These are phyloP conservation scores for Hermatobates lingyangjiaoensis DNA, from an alignment of 1,140 invertebrate genomes.

Conservation along the genomic window DNA sequence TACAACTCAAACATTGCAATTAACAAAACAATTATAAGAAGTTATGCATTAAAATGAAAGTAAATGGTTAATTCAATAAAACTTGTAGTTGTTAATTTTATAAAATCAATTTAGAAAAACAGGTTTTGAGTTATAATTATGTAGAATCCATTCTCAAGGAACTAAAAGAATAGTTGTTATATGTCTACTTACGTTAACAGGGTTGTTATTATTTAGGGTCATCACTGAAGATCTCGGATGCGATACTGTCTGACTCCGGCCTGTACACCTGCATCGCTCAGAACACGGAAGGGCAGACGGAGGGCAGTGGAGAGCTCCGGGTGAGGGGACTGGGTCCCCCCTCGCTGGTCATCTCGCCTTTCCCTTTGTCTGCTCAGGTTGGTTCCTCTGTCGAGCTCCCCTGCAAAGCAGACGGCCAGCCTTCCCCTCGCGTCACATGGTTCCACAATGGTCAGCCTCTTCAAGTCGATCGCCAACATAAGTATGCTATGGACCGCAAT, in stretches of 20 bases:
- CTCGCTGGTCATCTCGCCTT: constrained; percentile 44
- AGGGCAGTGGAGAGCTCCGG: constrained; percentile 41
- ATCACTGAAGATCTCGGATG: constrained; percentile 41
- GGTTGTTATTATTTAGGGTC: too few relatives aligned
- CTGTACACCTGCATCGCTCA: constrained; percentile 62
- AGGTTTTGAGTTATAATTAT: too few relatives aligned
- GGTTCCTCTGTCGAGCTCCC: constrained; percentile 57
- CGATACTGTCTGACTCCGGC: constrained; percentile 45
- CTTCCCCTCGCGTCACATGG: constrained; percentile 52
- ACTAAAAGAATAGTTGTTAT: too few relatives aligned
- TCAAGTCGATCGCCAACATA: constrained; percentile 21
- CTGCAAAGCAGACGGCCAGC: constrained; percentile 62
- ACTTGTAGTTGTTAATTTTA: too few relatives aligned
- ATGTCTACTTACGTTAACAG: too few relatives aligned
- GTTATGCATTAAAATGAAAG: too few relatives aligned
- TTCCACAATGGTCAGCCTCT: constrained; percentile 50
- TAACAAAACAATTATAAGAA: too few relatives aligned
- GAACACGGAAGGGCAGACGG: constrained; percentile 47
- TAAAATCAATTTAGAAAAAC: too few relatives aligned
- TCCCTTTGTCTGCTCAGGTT: constrained; percentile 46
- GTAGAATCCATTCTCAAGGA: too few relatives aligned
- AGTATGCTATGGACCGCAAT: constrained; percentile 9
- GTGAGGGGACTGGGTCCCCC: constrained; percentile 32
- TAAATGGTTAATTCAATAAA: too few relatives aligned
- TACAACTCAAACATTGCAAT: too few relatives aligned